These are phyloP conservation scores for Carpatolechia fugitivella DNA, from an alignment of 2,888 invertebrate genomes.

Conservation along the genomic window DNA sequence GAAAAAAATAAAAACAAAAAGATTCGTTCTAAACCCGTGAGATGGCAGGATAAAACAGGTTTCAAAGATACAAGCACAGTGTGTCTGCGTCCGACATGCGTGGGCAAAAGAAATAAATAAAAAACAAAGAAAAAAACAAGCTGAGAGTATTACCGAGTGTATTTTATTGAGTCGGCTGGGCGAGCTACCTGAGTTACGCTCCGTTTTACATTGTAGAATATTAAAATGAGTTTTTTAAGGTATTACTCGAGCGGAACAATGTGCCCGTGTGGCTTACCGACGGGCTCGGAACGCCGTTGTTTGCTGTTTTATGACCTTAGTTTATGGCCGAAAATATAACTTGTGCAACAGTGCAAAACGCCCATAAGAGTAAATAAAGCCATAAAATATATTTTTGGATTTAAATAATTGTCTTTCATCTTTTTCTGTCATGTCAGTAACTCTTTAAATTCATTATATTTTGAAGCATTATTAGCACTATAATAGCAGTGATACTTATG, in stretches of 20 bases:
- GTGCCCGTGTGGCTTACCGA: conserved; percentile 22
- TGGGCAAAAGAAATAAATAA: conserved; percentile 29
- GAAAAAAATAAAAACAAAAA: conserved; percentile 26
- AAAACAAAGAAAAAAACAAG: conserved; percentile 23
- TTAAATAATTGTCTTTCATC: too few relatives aligned
- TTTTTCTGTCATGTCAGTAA: too few relatives aligned
- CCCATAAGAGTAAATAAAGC: neutral
- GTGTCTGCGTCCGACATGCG: conserved; percentile 33
- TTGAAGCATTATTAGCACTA: too few relatives aligned
- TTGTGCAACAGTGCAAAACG: neutral
- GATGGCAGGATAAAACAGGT: conserved; percentile 48
- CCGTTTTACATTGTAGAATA: conserved; percentile 19
- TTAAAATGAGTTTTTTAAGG: conserved; percentile 17
- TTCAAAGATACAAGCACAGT: conserved; percentile 22
- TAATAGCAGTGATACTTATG: too few relatives aligned
- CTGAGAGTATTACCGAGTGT: conserved; percentile 27
- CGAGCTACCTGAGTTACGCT: conserved; percentile 49
- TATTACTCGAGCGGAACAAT: conserved; percentile 18
- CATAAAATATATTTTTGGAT: neutral
- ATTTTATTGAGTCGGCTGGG: conserved; percentile 36
- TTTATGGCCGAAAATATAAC: neutral
- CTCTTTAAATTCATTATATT: too few relatives aligned
- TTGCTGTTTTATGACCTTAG: neutral
- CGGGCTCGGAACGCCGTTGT: neutral
- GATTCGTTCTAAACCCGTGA: conserved; percentile 24